Base-by-base conservation (phyloP, 2,797 vertebrate genomes). In the Helicolenus hilgendorfi region DNA sequence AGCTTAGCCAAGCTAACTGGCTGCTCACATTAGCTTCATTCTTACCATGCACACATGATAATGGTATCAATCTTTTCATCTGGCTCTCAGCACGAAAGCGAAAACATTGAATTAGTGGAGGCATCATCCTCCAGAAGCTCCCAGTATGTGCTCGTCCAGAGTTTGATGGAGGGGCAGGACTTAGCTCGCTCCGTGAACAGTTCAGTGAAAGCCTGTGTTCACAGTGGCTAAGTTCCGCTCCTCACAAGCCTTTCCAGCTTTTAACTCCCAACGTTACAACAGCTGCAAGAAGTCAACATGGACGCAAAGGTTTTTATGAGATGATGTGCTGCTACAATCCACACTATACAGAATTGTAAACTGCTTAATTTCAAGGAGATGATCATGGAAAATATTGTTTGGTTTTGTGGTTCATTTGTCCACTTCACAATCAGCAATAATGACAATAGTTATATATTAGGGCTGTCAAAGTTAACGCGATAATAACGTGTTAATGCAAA, bases 141-240 rank as follows among this genome's bases (percentile, higher is more conserved):
- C 33, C 81, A 49, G 70, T 26, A 9, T 70, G 74, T 77, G 80
- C 60, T 62, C 53, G 24, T 62, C 60, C 63, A 60, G 70, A 88
- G 97, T 95, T 97, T 97, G 96, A 35, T 88, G 86, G 92, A 97
- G 97, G 97, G 91, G 95, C 96, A 98, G 98, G 98, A 96, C 98
- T 98, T 98, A 95, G 97, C 97, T 97, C 86, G 92, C 96, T 98
- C 93, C 89, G 98, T 98, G 98, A 98, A 98, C 98, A 98, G 97
- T 96, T 96, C 94, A 95, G 91, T 96, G 79, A 95, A 95, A 95
- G 79, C 91, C 94, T 89, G 89, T 98, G 98, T 98, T 98, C 97
- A 98, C 98, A 98, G 98, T 98, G 98, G 98, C 98, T 98, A 98
- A 98, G 98, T 98, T 98, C 98, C 97, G 97, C 97, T 95, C 94